Conservation (phyloP, 2,113 vertebrate genomes). For the Sylvilagus bachmani region DNA sequence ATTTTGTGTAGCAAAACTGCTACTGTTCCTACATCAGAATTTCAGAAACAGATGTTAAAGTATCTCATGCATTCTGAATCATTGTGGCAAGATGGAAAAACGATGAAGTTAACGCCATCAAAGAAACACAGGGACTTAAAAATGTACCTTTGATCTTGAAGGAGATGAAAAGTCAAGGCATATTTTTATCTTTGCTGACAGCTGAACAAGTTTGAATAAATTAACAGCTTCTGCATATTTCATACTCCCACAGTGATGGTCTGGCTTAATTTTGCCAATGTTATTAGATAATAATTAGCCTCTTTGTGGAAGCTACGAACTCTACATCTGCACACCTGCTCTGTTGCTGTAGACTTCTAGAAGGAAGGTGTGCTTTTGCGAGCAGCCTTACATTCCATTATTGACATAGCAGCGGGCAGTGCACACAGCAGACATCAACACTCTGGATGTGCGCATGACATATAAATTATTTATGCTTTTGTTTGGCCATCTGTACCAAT, state of each 20-base stretch:
- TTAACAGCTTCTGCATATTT: slow-evolving; percentile 78
- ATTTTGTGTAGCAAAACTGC: slow-evolving; percentile 29
- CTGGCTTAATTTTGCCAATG: slow-evolving; percentile 73
- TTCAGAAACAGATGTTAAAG: slow-evolving; percentile 41
- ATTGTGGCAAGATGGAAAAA: slow-evolving; percentile 42
- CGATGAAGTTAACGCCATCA: slow-evolving; percentile 55
- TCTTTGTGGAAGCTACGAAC: slow-evolving; percentile 55
- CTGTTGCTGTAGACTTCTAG: not conserved
- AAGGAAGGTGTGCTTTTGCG: slow-evolving; percentile 37
- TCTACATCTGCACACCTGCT: not conserved
- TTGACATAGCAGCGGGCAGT: not conserved
- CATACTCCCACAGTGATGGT: slow-evolving; percentile 74
- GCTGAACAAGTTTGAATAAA: slow-evolving; percentile 78
- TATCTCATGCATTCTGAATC: not conserved
- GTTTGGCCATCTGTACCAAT: slow-evolving; percentile 57
- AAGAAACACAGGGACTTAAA: slow-evolving; percentile 72
- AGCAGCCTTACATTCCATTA: not conserved
- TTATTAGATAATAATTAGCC: slow-evolving; percentile 73
- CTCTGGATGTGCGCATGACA: not conserved
- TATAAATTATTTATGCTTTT: slow-evolving; percentile 54
- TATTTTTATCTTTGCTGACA: slow-evolving; percentile 80
- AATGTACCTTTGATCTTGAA: slow-evolving; percentile 77
- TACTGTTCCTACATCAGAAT: slow-evolving; percentile 40
- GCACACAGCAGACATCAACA: not conserved
- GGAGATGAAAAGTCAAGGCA: slow-evolving; percentile 72